phyloP scores from a whole-genome alignment of 2,113 vertebrate species.

The Cinclus cinclus region DNA sequence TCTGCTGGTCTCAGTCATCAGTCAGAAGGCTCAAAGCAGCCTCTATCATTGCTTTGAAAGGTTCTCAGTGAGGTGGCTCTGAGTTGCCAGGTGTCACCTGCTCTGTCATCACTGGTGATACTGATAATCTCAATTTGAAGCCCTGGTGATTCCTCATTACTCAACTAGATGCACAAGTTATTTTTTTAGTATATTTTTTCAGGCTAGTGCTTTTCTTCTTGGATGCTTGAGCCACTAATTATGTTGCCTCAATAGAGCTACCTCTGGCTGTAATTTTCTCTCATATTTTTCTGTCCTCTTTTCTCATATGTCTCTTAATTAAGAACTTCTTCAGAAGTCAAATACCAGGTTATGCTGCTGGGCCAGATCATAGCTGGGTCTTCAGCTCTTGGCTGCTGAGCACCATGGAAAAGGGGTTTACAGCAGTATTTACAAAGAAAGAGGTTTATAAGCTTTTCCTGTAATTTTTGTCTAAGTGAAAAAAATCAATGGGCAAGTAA shows the following conservation, averaged over 20 bases:
- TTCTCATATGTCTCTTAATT: neutral
- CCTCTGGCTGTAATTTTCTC: neutral
- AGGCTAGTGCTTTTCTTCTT: neutral
- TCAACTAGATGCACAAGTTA: neutral
- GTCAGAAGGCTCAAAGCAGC: neutral
- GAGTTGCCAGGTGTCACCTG: neutral
- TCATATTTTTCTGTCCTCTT: neutral
- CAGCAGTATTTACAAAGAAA: neutral
- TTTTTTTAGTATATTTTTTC: neutral
- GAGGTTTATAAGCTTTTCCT: accelerated
- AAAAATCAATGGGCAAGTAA: neutral
- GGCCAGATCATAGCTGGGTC: neutral
- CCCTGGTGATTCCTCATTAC: neutral
- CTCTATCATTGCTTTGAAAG: neutral
- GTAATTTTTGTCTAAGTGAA: neutral
- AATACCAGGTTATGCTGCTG: neutral
- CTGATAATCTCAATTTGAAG: neutral
- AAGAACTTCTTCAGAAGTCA: neutral
- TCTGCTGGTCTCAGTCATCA: neutral
- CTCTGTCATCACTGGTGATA: neutral
- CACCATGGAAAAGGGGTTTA: neutral
- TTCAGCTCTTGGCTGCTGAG: neutral
- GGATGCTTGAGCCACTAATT: neutral
- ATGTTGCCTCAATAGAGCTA: neutral
- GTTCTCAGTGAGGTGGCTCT: neutral